Percentiles rank a stretch among this genome's conserved stretches.
phyloP scores from a whole-genome alignment of 2,797 vertebrate genomes.

The Lacerta viridis region DNA sequence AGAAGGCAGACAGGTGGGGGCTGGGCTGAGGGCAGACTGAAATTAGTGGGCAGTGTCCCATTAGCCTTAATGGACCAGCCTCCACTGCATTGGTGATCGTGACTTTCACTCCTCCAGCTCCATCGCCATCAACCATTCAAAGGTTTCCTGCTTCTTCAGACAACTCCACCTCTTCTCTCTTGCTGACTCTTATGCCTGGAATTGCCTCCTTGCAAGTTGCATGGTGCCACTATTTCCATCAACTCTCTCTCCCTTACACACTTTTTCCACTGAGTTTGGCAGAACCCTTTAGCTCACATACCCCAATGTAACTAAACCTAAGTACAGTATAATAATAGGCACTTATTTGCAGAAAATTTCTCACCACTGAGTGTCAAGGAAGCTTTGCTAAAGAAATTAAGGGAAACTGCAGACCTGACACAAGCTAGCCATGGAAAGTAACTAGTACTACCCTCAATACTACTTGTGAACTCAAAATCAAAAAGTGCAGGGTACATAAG shows the following conservation, averaged over 20 bases:
- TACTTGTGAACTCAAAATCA: constrained; percentile 2
- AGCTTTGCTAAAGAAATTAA: background rate
- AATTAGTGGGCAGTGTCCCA: too few species aligned
- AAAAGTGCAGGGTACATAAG: too few species aligned
- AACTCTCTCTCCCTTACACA: background rate
- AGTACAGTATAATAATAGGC: background rate
- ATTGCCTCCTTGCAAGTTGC: background rate
- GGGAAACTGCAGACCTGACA: background rate
- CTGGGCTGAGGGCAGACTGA: too few species aligned
- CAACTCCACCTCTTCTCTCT: background rate
- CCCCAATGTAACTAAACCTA: background rate
- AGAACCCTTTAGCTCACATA: background rate
- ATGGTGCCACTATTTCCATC: background rate
- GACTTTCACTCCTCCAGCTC: background rate
- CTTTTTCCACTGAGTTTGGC: background rate
- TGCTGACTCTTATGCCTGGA: background rate
- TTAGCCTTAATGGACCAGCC: too few species aligned
- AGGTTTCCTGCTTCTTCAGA: background rate
- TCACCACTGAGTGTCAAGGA: too few species aligned
- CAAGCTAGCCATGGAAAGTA: constrained; percentile 3
- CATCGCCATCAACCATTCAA: background rate
- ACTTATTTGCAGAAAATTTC: background rate
- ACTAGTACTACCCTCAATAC: background rate
- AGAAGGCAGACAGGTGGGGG: too few species aligned
- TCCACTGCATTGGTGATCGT: background rate